Conservation (phyloP, 2,113 vertebrate genomes). For the Castor canadensis region DNA sequence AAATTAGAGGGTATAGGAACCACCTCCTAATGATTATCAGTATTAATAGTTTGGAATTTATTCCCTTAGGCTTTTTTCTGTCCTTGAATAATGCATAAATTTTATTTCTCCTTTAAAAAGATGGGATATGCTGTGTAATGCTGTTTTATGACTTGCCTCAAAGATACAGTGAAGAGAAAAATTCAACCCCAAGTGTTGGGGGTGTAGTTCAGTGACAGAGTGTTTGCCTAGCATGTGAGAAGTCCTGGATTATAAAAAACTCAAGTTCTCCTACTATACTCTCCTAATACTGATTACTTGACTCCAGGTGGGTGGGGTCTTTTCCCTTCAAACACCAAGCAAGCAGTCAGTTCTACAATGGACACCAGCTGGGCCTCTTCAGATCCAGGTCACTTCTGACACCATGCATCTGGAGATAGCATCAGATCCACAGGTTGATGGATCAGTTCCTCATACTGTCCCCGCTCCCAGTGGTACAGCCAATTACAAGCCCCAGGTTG, state of each 20-base stretch:
- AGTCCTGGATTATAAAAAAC: not conserved
- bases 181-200: not conserved
- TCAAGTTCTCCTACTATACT: not conserved
- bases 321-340: not conserved
- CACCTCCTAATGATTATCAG: not conserved
- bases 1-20: conserved; percentile 6
- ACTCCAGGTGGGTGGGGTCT: not conserved
- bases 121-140: not conserved
- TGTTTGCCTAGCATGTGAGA: not conserved
- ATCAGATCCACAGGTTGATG: not conserved
- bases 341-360: not conserved
- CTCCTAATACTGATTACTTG: not conserved
- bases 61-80: not conserved
- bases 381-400: not conserved
- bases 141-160: conserved; percentile 15
- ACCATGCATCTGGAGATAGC: not conserved
- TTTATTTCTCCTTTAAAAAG: conserved; percentile 36
- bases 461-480: no score
- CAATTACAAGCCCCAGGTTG: not conserved
- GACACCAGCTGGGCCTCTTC: not conserved
- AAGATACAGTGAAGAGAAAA: not conserved
- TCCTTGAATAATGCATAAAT: not conserved
- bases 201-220: not conserved
- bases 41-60: conserved; percentile 17
- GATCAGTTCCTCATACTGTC: not conserved